phyloP scores from a whole-genome alignment of 2,113 vertebrate genomes.

The Gracilinanus agilis region DNA sequence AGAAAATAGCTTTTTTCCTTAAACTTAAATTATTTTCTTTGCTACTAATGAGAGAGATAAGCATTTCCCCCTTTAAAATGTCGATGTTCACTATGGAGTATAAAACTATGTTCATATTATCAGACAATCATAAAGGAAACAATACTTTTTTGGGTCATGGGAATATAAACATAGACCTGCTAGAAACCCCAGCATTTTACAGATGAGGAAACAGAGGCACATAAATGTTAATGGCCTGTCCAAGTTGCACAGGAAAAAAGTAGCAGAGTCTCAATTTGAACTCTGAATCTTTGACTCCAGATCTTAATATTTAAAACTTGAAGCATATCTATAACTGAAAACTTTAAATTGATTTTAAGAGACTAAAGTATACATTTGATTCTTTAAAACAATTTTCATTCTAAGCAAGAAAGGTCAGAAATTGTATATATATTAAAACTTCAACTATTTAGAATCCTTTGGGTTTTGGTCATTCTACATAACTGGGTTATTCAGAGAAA shows the following conservation, averaged over 20 bases:
- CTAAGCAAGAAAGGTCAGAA: not conserved
- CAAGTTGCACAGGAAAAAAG: no score
- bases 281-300: not conserved
- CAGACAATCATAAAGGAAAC: constrained; percentile 39
- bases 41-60: constrained; percentile 21
- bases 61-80: not conserved
- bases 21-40: not conserved
- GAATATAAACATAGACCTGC: not conserved
- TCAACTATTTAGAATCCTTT: constrained; percentile 9
- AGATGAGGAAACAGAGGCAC: not conserved
- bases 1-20: not conserved
- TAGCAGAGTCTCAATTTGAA: not conserved
- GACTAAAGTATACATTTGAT: constrained; percentile 14
- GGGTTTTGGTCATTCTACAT: constrained; percentile 39
- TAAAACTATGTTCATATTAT: not conserved
- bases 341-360: constrained; percentile 30
- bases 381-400: constrained; percentile 19
- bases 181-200: not conserved
- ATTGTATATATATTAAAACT: constrained; percentile 14
- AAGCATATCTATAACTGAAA: not conserved
- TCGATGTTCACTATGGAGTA: constrained; percentile 16
- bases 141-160: not conserved
- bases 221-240: not conserved
- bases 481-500: constrained; percentile 28
- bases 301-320: not conserved